Conservation (phyloP, 1,140 invertebrate genomes). For the Bombus soroeensis region DNA sequence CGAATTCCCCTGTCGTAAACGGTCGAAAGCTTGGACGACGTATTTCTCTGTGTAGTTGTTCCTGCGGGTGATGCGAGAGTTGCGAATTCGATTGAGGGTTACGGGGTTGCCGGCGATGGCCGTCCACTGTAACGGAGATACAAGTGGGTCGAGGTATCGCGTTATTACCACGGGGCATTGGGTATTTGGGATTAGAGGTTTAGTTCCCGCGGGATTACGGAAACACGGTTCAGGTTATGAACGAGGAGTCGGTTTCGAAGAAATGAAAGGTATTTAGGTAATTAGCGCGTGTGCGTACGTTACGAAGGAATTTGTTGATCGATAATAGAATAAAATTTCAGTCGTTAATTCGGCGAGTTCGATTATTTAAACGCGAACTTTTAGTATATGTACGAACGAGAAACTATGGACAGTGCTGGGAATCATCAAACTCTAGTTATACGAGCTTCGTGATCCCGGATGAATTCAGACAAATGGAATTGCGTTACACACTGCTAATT, state of each 20-base stretch:
- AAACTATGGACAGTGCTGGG: too few species aligned
- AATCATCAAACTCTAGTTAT: too few species aligned
- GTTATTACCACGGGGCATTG: not conserved
- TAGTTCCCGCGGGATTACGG: not conserved
- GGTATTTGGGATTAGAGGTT: not conserved
- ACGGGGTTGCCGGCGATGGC: not conserved
- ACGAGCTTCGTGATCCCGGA: too few species aligned
- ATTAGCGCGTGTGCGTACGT: not conserved
- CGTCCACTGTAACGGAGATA: not conserved
- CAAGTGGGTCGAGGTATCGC: not conserved
- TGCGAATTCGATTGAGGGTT: not conserved
- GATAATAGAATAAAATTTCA: too few species aligned
- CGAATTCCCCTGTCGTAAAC: conserved; percentile 11
- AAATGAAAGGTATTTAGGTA: not conserved
- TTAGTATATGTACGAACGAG: too few species aligned
- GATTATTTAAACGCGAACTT: too few species aligned
- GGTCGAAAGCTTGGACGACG: not conserved
- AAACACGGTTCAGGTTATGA: not conserved
- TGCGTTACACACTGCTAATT: too few species aligned
- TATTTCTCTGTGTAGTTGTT: not conserved
- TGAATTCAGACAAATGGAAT: too few species aligned
- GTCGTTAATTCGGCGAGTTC: too few species aligned
- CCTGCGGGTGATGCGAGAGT: not conserved
- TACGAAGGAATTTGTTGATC: not conserved
- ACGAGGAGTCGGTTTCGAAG: not conserved